phyloP scores from a whole-genome alignment of 2,797 vertebrate species.

The Anguilla anguilla region DNA sequence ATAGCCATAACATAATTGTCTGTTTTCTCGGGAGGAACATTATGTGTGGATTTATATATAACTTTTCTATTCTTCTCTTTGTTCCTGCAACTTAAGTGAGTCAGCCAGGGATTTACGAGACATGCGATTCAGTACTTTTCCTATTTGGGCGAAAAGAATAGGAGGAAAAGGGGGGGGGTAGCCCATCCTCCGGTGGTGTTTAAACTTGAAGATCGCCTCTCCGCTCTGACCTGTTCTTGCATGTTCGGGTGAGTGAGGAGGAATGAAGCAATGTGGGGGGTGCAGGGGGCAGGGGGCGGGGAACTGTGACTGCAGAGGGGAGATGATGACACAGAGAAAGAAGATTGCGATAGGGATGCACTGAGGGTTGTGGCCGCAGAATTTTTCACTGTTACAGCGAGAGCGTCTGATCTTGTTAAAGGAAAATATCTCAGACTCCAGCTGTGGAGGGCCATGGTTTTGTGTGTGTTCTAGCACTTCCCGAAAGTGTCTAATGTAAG shows the following conservation, averaged over 20 bases:
- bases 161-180: background rate
- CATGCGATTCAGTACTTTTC: constrained; percentile 60
- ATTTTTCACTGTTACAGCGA: background rate
- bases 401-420: background rate
- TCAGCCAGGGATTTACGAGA: constrained; percentile 36
- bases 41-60: background rate
- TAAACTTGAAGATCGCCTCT: constrained; percentile 27
- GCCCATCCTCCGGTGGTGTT: constrained; percentile 29
- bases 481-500: too few species aligned
- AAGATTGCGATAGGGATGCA: background rate
- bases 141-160: constrained; percentile 41
- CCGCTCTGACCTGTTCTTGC: constrained; percentile 29
- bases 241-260: background rate
- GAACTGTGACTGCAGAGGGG: too few species aligned
- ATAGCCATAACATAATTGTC: background rate
- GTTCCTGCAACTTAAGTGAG: constrained; percentile 28
- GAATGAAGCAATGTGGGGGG: background rate
- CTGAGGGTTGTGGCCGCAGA: background rate
- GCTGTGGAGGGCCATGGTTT: too few species aligned
- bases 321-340: background rate
- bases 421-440: background rate
- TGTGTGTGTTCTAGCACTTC: background rate
- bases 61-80: constrained; percentile 22
- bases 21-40: constrained; percentile 31
- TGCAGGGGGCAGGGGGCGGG: background rate